Base-by-base conservation (phyloP, 64 coral and sea anemone species). In the Montipora cactus region DNA sequence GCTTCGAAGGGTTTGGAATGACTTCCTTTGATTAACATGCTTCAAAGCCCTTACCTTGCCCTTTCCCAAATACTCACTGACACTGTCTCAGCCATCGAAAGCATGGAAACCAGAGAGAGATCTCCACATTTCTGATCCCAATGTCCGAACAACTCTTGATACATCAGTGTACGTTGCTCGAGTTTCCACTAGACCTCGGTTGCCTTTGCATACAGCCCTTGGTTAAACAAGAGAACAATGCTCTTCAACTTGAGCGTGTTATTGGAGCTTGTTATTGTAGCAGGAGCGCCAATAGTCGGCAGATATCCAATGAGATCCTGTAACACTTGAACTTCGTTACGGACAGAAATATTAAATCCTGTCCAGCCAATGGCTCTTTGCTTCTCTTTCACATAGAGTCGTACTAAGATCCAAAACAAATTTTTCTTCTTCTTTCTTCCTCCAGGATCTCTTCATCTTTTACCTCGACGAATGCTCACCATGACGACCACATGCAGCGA, bases 281-380 rank as follows among this genome's bases (percentile, higher is more conserved):
- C 64, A 20, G 77, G 77, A 28, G 76, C 61, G 4, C 81, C 52
- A 55, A 89, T 82, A 22, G 50, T 57, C 22, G 49, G 68, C 5
- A 94, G 67, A 89, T 94, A 94, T 10, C 78, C 77, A 44, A 88
- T 94, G 76, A 53, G 50, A 64, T 94, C 85, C 72, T 94, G 92
- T 77, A 64, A 53, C 37, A 81, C 84, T 48, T 94, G 69, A 57
- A 88, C 77, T 49, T 94, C 51, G 20, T 88, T 64, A 80, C 92
- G 84, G n/a, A 88, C 85, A 50, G 16, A 69, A 89, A 94, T 94
- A 49, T 94, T 94, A 16, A 94, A 94, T 15, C 86, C 87, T 19
- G 86, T 89, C 87, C 86, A 89, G 71, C 87, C 73, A 88, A 83
- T 88, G 58, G 76, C 75, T 13, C 37, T 20, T 78, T 90, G 71